Base-by-base conservation (phyloP, 35 echinoderm and acorn worm genomes). In the Eucidaris tribuloides region DNA sequence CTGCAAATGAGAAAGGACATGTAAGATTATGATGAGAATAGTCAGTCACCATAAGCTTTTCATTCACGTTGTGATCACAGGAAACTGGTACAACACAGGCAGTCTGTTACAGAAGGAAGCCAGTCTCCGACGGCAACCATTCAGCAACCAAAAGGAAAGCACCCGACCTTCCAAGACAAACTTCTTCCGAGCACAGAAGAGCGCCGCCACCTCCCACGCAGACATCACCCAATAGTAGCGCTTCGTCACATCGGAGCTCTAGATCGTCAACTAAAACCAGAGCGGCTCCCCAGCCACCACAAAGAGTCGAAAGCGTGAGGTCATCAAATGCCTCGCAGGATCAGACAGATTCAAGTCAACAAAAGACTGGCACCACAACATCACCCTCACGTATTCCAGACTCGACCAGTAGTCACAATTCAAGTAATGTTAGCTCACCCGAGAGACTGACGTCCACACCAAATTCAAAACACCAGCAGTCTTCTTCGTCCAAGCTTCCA, bases 61-160 rank as follows among this genome's bases (percentile, higher is more conserved):
- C n/a, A n/a, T n/a, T n/a, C n/a, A n/a, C n/a, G 46, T 34, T 23
- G 32, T 68, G 0, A 25, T 15, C 83, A 23, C 34, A 99, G 96
- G 32, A 99, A 99, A 62, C 86, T 99, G 23, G 37, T 99, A 22
- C 86, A 99, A 77, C 96, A 99, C 60, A 78, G 96, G 36, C 63
- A 86, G 31, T 68, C 55, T 15, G 85, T 90, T 37, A 11, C 93
- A 33, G 35, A 83, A 20, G 80, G 61, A 5, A 42, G 44, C 3
- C 68, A 15, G 38, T 13, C 14, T 74, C 35, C 36, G 9, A 52
- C 48, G 48, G 9, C n/a, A 28, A 42, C 55, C 42, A 17, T 59
- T 38, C 41, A 23, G 54, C 85, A 83, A 7, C 79, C 58, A 85
- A 55, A 77, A 89, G 94, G 20, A 61, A 35, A 30, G 77, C 85